Conservation (phyloP, 1,140 invertebrate genomes). For the Magallana gigas region DNA sequence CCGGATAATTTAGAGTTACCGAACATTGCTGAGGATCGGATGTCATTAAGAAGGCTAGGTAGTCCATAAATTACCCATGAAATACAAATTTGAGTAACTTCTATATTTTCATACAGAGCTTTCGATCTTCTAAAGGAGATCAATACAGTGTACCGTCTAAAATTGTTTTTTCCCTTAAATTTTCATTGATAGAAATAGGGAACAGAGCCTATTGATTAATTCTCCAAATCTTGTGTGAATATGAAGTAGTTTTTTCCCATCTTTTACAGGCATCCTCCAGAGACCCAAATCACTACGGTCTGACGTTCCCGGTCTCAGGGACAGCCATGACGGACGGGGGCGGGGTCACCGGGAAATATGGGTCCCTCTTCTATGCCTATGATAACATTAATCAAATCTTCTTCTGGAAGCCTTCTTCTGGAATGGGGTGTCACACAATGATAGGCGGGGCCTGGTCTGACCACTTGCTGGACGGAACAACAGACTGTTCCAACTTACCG, state of each 20-base stretch:
- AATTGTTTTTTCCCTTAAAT: neutral
- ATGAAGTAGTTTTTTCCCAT: neutral
- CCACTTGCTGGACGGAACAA: neutral
- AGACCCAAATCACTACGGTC: neutral
- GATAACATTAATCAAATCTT: neutral
- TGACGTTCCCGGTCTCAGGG: neutral
- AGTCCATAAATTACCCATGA: too few relatives aligned
- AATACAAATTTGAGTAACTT: too few relatives aligned
- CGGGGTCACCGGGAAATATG: slow-evolving; percentile 1
- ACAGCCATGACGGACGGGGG: slow-evolving; percentile 10
- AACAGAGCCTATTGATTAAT: neutral
- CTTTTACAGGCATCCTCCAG: slow-evolving; percentile 7
- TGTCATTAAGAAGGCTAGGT: too few relatives aligned
- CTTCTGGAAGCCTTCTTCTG: slow-evolving; percentile 33
- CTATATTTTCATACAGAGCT: too few relatives aligned
- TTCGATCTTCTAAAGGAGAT: too few relatives aligned
- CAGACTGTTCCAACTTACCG: neutral
- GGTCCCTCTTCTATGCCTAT: slow-evolving; percentile 21
- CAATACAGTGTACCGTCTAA: too few relatives aligned
- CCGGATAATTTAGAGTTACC: too few relatives aligned
- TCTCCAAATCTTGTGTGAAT: neutral
- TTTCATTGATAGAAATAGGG: neutral
- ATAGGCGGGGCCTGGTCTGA: slow-evolving; percentile 20
- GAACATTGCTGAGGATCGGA: too few relatives aligned
- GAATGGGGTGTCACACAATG: slow-evolving; percentile 2